Evolutionary conservation across 1,140 invertebrate genomes (phyloP).

Genomic region (Anadara kagoshimensis): DNA sequence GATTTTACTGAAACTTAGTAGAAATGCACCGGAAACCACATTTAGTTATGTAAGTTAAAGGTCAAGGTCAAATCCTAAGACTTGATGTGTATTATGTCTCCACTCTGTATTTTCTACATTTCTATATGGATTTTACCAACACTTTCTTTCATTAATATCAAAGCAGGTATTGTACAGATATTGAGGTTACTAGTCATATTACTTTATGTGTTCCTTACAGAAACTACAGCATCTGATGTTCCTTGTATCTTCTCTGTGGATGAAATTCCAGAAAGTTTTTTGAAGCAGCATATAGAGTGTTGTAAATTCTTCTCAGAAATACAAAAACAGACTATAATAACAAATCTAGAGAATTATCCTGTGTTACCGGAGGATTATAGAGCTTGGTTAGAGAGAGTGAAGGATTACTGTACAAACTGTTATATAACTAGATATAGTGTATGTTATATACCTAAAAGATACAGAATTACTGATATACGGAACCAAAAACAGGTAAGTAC

Average conservation of each 20-base stretch:
- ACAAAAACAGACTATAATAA: constrained; percentile 59
- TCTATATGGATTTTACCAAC: no score
- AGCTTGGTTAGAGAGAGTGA: constrained; percentile 21
- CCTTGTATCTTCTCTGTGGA: constrained; percentile 77
- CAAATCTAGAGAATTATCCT: constrained; percentile 54
- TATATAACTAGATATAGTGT: constrained; percentile 31
- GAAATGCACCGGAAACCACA: no score
- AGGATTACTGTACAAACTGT: constrained; percentile 42
- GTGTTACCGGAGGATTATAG: constrained; percentile 11
- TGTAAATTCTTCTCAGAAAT: constrained; percentile 55
- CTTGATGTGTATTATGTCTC: no score
- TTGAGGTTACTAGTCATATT: background rate
- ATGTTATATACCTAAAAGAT: constrained; percentile 25
- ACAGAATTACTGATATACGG: no score
- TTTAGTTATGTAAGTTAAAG: no score
- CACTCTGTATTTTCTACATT: no score
- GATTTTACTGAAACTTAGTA: no score
- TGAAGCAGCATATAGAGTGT: constrained; percentile 81
- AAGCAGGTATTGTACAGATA: no score
- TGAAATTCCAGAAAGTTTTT: constrained; percentile 80
- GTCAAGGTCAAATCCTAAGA: no score
- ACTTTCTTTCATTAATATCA: no score
- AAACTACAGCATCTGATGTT: background rate
- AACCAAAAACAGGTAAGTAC: no score
- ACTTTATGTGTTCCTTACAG: background rate